phyloP scores from a whole-genome alignment of 2,888 invertebrate genomes.

The Mactromeris polynyma region DNA sequence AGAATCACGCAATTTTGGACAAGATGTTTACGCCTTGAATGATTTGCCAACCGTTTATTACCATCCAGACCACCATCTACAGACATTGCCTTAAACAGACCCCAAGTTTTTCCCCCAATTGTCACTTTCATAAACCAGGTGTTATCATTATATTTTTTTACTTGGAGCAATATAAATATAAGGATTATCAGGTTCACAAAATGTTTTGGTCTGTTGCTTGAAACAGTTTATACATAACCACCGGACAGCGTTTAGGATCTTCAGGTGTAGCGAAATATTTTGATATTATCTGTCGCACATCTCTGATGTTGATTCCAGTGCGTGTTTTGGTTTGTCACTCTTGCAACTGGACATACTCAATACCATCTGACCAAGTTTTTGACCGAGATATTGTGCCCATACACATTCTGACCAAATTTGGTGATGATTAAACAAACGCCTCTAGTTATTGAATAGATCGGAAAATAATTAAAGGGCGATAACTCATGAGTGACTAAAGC shows the following conservation, averaged over 20 bases:
- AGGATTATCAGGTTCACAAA: constrained; percentile 37
- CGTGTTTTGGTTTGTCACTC: constrained; percentile 55
- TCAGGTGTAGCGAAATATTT: constrained; percentile 40
- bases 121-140: constrained; percentile 43
- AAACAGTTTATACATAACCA: constrained; percentile 41
- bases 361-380: constrained; percentile 15
- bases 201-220: constrained; percentile 37
- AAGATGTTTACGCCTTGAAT: too few relatives aligned
- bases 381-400: neutral
- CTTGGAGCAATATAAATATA: constrained; percentile 50
- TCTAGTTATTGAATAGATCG: neutral
- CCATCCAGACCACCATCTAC: constrained; percentile 39
- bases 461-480: neutral
- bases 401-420: too few relatives aligned
- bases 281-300: constrained; percentile 42
- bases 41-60: too few relatives aligned
- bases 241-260: constrained; percentile 40
- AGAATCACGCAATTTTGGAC: too few relatives aligned
- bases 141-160: neutral
- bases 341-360: constrained; percentile 41
- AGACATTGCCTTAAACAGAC: constrained; percentile 52
- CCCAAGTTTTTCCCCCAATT: constrained; percentile 45
- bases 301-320: constrained; percentile 35
- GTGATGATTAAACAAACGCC: too few relatives aligned
- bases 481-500: neutral